Evolutionary conservation across 2,113 vertebrate species (phyloP).

Genomic region (Vanacampus margaritifer): DNA sequence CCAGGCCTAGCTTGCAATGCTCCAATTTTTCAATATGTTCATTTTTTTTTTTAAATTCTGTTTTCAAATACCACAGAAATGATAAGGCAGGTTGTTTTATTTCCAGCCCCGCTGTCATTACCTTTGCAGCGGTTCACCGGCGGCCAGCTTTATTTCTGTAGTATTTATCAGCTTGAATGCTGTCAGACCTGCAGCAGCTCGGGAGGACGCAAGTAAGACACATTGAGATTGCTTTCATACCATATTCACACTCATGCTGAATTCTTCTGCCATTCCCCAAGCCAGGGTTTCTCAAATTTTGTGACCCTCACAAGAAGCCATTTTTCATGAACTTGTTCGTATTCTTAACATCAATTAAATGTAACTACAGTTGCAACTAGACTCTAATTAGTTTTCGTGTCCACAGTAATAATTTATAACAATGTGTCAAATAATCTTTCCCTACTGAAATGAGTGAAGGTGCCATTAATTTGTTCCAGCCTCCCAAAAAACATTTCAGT

Average conservation of each 20-base stretch:
- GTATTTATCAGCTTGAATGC: slow-evolving; percentile 23
- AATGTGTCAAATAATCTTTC: too few species aligned
- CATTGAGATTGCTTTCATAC: slow-evolving; percentile 77
- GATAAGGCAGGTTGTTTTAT: neutral
- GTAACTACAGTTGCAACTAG: too few species aligned
- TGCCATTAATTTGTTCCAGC: too few species aligned
- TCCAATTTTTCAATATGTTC: neutral
- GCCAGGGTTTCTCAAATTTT: neutral
- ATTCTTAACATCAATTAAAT: too few species aligned
- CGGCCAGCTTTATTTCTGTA: neutral
- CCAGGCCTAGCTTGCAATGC: neutral
- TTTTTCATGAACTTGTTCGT: too few species aligned
- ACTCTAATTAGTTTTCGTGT: too few species aligned
- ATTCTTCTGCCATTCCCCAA: slow-evolving; percentile 46
- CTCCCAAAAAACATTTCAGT: too few species aligned
- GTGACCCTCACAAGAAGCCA: too few species aligned
- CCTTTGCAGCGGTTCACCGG: neutral
- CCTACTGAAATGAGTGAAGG: too few species aligned
- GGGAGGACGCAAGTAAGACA: slow-evolving; percentile 67
- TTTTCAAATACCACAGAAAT: neutral
- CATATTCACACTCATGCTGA: slow-evolving; percentile 71
- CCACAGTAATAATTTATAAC: too few species aligned
- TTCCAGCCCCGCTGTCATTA: neutral
- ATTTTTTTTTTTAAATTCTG: neutral
- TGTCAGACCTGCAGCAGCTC: slow-evolving; percentile 58